Base-by-base conservation (phyloP, 2,888 invertebrate genomes). In the Psylliodes chrysocephalus region DNA sequence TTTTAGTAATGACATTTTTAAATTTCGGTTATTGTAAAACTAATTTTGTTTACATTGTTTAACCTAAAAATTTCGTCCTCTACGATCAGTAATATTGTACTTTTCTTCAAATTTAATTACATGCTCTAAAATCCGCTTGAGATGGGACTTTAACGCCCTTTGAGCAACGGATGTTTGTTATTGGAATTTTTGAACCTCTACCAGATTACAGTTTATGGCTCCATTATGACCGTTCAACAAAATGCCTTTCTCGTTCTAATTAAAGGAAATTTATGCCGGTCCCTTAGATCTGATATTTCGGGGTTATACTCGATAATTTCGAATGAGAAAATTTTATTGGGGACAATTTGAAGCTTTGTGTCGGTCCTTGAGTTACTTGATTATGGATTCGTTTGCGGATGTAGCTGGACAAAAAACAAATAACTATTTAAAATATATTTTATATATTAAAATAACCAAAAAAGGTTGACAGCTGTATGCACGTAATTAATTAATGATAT, bases 191-290 rank as follows among this genome's bases (percentile, higher is more conserved):
- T 56, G 57, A 64, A 57, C 35, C 33, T 52, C 42, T 38, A 42
- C 40, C 46, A 46, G 64, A 69, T 69, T 66, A 66, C 69, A 69
- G 63, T 71, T 71, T 70, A 70, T 63, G 30, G 69, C 69, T 70
- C 68, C 66, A 70, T 71, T 69, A 71, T 53, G 57, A 61, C 30
- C 64, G 44, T 59, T 47, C 38, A 59, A 64, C 60, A 53, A 63
- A 64, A 59, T 60, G 54, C 60, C 52, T 52, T 60, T 60, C 40
- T 54, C 49, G 40, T 64, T 63, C 52, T 53, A 64, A 60, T 60
- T 60, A 54, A 60, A 60, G 17, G 42, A 42, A 64, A 54, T 64
- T 64, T 55, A 60, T 49, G 49, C 49, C 22, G 38, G 49, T 5
- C 19, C 46, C 53, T 59, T 47, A 60, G 55, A 55, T 61, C 47